Percentiles rank a stretch among this genome's conserved stretches.
These are phyloP conservation scores for Pachycephala philippinensis DNA, from an alignment of 2,113 vertebrate genomes.

Conservation along the genomic window DNA sequence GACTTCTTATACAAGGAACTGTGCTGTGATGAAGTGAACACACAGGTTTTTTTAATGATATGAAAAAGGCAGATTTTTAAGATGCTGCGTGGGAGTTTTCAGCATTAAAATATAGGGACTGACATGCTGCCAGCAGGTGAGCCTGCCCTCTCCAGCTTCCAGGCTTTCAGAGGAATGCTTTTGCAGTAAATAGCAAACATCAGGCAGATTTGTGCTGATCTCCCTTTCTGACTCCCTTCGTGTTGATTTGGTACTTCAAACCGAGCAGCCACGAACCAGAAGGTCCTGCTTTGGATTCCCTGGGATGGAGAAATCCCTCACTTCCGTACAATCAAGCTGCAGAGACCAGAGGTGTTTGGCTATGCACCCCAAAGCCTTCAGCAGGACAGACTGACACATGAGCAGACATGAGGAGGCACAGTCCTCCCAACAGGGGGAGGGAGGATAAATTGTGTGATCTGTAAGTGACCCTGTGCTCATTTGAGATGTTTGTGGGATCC, in stretches of 20 bases:
- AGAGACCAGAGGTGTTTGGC: neutral
- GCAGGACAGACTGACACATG: neutral
- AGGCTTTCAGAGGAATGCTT: neutral
- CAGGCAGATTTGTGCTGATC: accelerated
- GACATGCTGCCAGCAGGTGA: neutral
- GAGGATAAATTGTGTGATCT: neutral
- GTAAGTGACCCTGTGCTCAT: neutral
- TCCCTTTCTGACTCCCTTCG: neutral
- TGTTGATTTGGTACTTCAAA: neutral
- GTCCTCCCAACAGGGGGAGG: neutral
- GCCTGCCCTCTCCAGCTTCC: neutral
- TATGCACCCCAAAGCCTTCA: neutral
- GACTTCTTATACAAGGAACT: neutral
- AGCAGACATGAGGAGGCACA: neutral
- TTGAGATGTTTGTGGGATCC: neutral
- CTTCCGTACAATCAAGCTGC: neutral
- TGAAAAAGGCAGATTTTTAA: neutral
- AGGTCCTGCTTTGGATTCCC: neutral
- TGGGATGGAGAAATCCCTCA: neutral
- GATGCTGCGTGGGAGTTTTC: neutral
- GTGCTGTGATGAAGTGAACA: neutral
- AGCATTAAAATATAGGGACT: neutral
- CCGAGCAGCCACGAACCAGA: neutral
- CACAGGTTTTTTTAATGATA: neutral
- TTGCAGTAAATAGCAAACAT: neutral